Conservation (phyloP, 1,140 invertebrate species). For the Drosophila persimilis region DNA sequence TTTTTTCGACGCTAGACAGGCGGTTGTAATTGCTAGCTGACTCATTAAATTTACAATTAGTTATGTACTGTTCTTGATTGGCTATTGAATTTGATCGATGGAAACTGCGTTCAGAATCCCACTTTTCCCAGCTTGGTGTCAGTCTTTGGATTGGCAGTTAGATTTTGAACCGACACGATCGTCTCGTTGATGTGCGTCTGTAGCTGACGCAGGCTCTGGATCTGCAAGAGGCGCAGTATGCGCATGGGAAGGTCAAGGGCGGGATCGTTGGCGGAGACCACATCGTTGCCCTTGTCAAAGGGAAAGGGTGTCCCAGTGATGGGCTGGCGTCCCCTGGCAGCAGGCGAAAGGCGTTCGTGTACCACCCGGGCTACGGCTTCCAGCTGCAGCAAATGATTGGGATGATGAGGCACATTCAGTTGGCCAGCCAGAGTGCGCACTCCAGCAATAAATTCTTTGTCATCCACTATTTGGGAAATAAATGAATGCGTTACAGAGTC, state of each 20-base stretch:
- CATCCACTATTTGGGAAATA: constrained; percentile 86
- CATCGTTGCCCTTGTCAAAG: constrained; percentile 84
- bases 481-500: neutral
- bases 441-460: constrained; percentile 92
- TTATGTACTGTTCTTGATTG: constrained; percentile 3
- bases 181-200: constrained; percentile 98
- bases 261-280: constrained; percentile 85
- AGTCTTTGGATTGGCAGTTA: constrained; percentile 98
- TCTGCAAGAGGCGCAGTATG: constrained; percentile 93
- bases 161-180: constrained; percentile 94
- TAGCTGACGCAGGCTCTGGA: constrained; percentile 94
- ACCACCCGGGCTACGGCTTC: constrained; percentile 90
- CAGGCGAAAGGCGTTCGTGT: constrained; percentile 86
- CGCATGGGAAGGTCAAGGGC: constrained; percentile 90
- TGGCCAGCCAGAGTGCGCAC: constrained; percentile 90
- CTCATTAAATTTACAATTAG: constrained; percentile 8
- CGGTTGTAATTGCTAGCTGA: constrained; percentile 18
- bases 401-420: constrained; percentile 91
- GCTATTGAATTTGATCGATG: neutral
- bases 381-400: constrained; percentile 90
- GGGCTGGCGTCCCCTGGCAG: constrained; percentile 87
- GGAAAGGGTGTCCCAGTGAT: constrained; percentile 88
- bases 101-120: constrained; percentile 84
- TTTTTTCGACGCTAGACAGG: constrained; percentile 50
- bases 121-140: constrained; percentile 97